These are phyloP conservation scores for Caenorhabditis doughertyi DNA, from an alignment of 2,888 invertebrate genomes.

Conservation along the genomic window DNA sequence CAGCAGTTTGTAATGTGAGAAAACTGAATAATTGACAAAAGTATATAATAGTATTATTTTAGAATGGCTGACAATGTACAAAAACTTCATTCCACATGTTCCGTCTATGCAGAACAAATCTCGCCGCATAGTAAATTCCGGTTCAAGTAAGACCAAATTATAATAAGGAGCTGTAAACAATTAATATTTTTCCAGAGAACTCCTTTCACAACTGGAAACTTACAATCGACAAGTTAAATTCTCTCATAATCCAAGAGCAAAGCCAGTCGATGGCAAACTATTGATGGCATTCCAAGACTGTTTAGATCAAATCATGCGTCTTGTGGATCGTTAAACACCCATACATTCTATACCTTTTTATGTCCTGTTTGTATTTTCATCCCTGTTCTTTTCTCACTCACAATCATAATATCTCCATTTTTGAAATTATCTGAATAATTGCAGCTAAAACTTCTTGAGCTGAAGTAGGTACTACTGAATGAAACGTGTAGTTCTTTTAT, in stretches of 20 bases:
- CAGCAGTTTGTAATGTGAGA: constrained; percentile 52
- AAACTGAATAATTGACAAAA: not conserved
- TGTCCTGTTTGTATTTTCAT: not conserved
- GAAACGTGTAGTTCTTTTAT: constrained; percentile 42
- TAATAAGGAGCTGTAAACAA: not conserved
- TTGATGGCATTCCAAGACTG: constrained; percentile 73
- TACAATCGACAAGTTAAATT: constrained; percentile 80
- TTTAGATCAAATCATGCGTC: constrained; percentile 79
- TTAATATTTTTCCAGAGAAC: constrained; percentile 81
- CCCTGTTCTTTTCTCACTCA: constrained; percentile 2
- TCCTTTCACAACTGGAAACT: constrained; percentile 82
- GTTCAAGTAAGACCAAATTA: constrained; percentile 85
- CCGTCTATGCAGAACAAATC: constrained; percentile 90
- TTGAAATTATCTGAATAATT: not conserved
- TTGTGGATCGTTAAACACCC: constrained; percentile 77
- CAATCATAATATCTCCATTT: constrained; percentile 12
- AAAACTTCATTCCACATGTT: constrained; percentile 85
- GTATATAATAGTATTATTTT: constrained; percentile 1
- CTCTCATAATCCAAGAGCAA: constrained; percentile 59
- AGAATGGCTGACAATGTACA: constrained; percentile 76
- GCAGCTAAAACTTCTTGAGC: constrained; percentile 18
- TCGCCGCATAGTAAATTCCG: constrained; percentile 93
- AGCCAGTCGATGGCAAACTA: constrained; percentile 71
- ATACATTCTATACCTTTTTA: not conserved
- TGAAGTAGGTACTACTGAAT: constrained; percentile 45